phyloP scores from a whole-genome alignment of 2,113 vertebrate genomes.

The Leptocoma aspasia region DNA sequence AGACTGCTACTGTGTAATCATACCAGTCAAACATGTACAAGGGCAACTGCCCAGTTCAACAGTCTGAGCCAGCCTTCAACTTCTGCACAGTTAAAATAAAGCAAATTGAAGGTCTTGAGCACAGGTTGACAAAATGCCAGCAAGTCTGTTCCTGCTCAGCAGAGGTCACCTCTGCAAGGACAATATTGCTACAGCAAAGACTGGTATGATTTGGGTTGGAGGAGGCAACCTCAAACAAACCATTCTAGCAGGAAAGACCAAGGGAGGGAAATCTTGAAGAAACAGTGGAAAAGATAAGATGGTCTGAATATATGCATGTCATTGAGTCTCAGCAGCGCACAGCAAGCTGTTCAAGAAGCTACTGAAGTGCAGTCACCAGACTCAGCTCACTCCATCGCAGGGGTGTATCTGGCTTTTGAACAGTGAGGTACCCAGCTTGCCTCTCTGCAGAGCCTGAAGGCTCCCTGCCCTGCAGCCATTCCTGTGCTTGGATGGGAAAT shows the following conservation, averaged over 20 bases:
- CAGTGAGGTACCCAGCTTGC: fast-evolving
- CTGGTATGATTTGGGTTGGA: background rate
- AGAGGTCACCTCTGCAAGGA: background rate
- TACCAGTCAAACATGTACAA: background rate
- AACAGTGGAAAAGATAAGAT: background rate
- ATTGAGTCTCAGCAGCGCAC: background rate
- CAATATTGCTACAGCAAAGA: background rate
- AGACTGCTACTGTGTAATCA: background rate
- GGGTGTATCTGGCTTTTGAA: background rate
- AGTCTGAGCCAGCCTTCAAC: background rate
- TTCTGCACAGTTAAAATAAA: background rate
- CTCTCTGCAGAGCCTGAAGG: fast-evolving
- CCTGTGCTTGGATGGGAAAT: background rate
- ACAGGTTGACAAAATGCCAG: background rate
- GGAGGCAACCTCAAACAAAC: background rate
- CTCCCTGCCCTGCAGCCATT: background rate
- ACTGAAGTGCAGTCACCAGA: background rate
- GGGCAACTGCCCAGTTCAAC: background rate
- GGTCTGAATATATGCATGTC: background rate
- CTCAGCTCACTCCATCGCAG: background rate
- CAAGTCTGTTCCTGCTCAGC: background rate
- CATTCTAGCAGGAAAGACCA: background rate
- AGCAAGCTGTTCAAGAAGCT: background rate
- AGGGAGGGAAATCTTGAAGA: background rate
- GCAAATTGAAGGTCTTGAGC: background rate